Evolutionary conservation across 2,113 vertebrate species (phyloP).

Genomic region (Ceratotherium simum): DNA sequence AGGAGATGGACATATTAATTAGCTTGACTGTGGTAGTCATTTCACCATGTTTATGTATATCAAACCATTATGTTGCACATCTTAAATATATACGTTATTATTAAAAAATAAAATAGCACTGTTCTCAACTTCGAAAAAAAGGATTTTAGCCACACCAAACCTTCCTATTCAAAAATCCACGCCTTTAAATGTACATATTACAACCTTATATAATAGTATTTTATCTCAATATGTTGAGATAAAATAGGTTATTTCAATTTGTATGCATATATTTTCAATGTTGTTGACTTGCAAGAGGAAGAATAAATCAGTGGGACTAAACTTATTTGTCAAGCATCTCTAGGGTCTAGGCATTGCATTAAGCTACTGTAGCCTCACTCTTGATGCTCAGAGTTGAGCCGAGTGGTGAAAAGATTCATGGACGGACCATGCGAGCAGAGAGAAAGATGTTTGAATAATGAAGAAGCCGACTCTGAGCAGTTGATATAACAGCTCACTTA

Average conservation of each 20-base stretch:
- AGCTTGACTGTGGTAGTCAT: neutral
- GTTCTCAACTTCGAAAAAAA: neutral
- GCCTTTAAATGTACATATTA: neutral
- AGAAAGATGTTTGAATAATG: too few relatives aligned
- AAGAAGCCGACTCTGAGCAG: too few relatives aligned
- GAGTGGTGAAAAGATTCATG: neutral
- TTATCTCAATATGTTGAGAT: neutral
- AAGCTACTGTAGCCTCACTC: neutral
- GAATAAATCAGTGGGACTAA: neutral
- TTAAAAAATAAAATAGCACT: neutral
- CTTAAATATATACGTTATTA: neutral
- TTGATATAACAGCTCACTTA: neutral
- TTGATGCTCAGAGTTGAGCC: fast-evolving
- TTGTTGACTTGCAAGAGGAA: neutral
- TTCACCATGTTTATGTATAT: too few relatives aligned
- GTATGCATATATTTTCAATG: neutral
- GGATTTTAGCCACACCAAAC: neutral
- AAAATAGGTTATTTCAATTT: neutral
- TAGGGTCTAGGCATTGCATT: too few relatives aligned
- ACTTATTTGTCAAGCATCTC: fast-evolving
- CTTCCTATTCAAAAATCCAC: neutral
- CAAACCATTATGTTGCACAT: too few relatives aligned
- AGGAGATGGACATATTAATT: fast-evolving
- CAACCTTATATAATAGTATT: neutral
- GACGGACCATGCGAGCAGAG: fast-evolving